Conservation (phyloP, 2,888 invertebrate species). For the Ctena decussata region DNA sequence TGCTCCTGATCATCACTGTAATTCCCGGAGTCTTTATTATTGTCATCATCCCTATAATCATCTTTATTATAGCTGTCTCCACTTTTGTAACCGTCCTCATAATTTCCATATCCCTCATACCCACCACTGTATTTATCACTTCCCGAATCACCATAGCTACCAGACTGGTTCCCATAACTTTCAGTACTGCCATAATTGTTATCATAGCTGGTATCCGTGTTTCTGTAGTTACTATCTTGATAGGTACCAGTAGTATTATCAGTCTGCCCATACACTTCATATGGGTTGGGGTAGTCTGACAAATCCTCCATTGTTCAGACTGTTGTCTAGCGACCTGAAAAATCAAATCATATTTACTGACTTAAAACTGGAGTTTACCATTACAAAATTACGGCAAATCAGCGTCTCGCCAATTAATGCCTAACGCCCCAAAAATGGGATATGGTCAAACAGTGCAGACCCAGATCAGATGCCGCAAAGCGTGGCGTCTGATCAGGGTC, state of each 20-base stretch:
- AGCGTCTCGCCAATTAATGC: no score
- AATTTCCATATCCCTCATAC: slow-evolving; percentile 25
- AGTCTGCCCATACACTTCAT: slow-evolving; percentile 23
- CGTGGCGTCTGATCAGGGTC: no score
- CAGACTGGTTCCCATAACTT: slow-evolving; percentile 6
- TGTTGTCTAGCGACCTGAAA: no score
- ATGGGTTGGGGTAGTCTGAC: slow-evolving; percentile 57
- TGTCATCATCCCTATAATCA: neutral
- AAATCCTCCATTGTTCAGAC: neutral
- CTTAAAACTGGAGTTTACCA: no score
- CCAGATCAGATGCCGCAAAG: no score
- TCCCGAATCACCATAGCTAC: neutral
- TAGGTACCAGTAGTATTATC: slow-evolving; percentile 5
- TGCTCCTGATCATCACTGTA: slow-evolving; percentile 34
- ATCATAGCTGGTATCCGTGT: neutral
- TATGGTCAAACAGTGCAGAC: no score
- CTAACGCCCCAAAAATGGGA: no score
- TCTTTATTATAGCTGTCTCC: neutral
- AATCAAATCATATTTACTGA: no score
- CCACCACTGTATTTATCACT: neutral
- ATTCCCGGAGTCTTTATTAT: neutral
- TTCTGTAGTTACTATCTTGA: neutral
- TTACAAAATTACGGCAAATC: no score
- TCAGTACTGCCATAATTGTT: neutral
- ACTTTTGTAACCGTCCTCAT: slow-evolving; percentile 19